These are phyloP conservation scores for Acanthosepion lycidas DNA, from an alignment of 2,888 invertebrate genomes.

Conservation along the genomic window DNA sequence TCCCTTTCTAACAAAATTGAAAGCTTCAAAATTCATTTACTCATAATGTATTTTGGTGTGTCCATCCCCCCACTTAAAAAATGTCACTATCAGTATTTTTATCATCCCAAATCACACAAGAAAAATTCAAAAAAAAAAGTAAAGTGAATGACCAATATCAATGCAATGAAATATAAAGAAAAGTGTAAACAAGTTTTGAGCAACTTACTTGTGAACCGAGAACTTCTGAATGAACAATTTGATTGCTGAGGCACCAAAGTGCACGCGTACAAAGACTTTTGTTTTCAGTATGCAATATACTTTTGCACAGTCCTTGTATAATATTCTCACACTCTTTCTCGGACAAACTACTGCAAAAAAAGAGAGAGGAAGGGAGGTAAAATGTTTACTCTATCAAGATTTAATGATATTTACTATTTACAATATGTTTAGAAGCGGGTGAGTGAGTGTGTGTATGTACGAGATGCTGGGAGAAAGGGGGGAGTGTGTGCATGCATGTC, in stretches of 20 bases:
- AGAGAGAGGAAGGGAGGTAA: neutral
- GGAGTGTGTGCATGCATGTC: no score
- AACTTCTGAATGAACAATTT: conserved; percentile 56
- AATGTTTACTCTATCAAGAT: conserved; percentile 43
- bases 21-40: no score
- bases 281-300: conserved; percentile 57
- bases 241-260: conserved; percentile 66
- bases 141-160: neutral
- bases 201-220: conserved; percentile 58
- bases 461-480: no score
- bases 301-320: conserved; percentile 52
- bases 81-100: no score
- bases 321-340: conserved; percentile 38
- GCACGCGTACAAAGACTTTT: conserved; percentile 63
- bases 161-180: neutral
- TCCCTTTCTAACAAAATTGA: no score
- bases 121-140: no score
- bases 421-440: no score
- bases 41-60: no score
- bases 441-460: no score
- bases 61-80: no score
- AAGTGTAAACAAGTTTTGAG: neutral
- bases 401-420: no score
- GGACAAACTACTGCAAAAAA: neutral
- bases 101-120: no score